A percentile compares a stretch with the other conserved stretches of the same genome.
Evolutionary conservation across 2,113 vertebrate genomes (phyloP).

Genomic region (Pholis gunnellus): DNA sequence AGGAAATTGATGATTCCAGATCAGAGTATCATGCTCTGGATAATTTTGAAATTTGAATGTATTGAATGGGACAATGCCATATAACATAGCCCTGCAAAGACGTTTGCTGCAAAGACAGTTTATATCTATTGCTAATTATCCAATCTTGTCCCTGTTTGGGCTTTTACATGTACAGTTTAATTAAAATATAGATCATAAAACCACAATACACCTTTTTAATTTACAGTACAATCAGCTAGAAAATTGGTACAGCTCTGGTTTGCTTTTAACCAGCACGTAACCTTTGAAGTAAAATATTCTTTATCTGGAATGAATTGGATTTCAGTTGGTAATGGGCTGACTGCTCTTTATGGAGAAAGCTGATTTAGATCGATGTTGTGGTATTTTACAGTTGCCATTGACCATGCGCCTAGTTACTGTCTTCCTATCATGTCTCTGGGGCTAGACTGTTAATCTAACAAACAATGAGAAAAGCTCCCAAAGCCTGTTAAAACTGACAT

Average conservation of each 20-base stretch:
- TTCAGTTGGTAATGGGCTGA: not conserved
- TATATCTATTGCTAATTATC: not conserved
- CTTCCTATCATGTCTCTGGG: not conserved
- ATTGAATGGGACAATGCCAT: not conserved
- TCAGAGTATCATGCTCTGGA: not conserved
- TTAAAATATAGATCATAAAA: not conserved
- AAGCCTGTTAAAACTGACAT: not conserved
- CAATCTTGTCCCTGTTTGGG: not conserved
- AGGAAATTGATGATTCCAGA: not conserved
- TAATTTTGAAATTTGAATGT: not conserved
- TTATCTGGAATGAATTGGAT: not conserved
- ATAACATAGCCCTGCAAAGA: not conserved
- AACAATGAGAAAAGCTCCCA: not conserved
- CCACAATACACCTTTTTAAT: not conserved
- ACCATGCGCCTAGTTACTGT: not conserved
- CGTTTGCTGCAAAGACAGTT: not conserved
- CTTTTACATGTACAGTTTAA: not conserved
- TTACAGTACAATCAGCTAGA: not conserved
- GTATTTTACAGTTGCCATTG: not conserved
- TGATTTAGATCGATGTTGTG: not conserved
- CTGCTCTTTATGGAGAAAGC: not conserved
- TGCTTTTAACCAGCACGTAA: not conserved
- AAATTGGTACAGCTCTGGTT: not conserved
- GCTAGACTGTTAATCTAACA: not conserved
- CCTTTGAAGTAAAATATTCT: not conserved